Conservation (phyloP, 1,140 invertebrate genomes). For the Brachionus koreanus region DNA sequence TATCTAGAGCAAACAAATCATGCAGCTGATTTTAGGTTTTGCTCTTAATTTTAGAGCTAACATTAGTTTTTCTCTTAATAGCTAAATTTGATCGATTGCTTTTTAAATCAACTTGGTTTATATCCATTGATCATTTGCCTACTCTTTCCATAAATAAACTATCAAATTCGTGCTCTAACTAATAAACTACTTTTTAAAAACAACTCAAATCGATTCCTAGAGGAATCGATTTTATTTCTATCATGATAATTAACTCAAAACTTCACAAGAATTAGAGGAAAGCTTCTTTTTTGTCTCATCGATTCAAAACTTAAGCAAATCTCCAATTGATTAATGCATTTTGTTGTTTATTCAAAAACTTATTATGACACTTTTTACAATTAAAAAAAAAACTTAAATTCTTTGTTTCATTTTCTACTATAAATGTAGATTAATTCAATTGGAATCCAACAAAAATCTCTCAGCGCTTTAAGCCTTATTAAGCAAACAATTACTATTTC, state of each 20-base stretch:
- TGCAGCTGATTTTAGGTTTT: background rate
- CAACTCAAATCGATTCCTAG: background rate
- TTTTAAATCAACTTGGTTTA: background rate
- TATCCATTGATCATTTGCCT: background rate
- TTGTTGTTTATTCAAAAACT: too few relatives aligned
- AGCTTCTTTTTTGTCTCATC: background rate
- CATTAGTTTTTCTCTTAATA: background rate
- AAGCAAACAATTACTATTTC: background rate
- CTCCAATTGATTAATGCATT: too few relatives aligned
- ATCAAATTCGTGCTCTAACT: background rate
- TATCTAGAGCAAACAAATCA: slow-evolving; percentile 2
- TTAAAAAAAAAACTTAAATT: background rate
- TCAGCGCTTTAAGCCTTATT: background rate
- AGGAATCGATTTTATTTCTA: background rate
- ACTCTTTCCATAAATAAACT: background rate
- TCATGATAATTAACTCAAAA: background rate
- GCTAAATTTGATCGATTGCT: slow-evolving; percentile 1
- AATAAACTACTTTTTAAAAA: background rate
- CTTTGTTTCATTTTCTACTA: background rate
- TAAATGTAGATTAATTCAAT: background rate
- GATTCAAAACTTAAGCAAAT: background rate
- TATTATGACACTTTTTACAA: too few relatives aligned
- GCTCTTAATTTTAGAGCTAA: background rate
- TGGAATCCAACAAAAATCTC: background rate
- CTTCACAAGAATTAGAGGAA: background rate